These are phyloP conservation scores for Cetoscarus ocellatus DNA, from an alignment of 2,797 vertebrate species.

Conservation along the genomic window DNA sequence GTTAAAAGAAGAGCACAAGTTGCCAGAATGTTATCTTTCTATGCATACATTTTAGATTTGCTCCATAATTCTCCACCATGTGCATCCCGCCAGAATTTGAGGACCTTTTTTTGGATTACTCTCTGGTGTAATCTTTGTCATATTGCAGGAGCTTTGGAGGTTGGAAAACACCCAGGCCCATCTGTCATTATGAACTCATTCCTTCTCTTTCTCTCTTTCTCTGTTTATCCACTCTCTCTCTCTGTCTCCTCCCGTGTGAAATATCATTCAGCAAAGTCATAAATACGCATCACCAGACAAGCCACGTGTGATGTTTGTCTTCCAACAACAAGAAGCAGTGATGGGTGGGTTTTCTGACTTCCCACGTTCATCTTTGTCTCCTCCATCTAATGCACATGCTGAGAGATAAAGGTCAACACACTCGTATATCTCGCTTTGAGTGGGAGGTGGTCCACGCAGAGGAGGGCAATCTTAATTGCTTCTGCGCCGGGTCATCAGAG, in stretches of 20 bases:
- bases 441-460: conserved; percentile 33
- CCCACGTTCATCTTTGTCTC: conserved; percentile 10
- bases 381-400: conserved; percentile 4
- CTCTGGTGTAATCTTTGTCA: conserved; percentile 55
- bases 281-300: conserved; percentile 28
- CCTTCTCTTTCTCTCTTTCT: conserved; percentile 26
- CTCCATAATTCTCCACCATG: not conserved
- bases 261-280: conserved; percentile 25
- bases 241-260: conserved; percentile 21
- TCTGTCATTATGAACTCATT: conserved; percentile 70
- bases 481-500: conserved; percentile 15
- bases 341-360: conserved; percentile 12
- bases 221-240: not conserved
- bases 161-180: conserved; percentile 60
- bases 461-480: conserved; percentile 43
- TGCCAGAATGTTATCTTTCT: not conserved
- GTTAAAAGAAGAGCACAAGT: not conserved
- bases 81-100: conserved; percentile 17
- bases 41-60: not conserved
- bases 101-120: conserved; percentile 25
- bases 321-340: conserved; percentile 4
- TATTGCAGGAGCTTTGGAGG: conserved; percentile 58
- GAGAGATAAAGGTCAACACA: conserved; percentile 43
- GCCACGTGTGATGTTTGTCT: conserved; percentile 26
- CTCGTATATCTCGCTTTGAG: conserved; percentile 23